A percentile compares a stretch with the other conserved stretches of the same genome.
These are phyloP conservation scores for Cynodonichthys magdalenae DNA, from an alignment of 2,797 vertebrate genomes.

Conservation along the genomic window DNA sequence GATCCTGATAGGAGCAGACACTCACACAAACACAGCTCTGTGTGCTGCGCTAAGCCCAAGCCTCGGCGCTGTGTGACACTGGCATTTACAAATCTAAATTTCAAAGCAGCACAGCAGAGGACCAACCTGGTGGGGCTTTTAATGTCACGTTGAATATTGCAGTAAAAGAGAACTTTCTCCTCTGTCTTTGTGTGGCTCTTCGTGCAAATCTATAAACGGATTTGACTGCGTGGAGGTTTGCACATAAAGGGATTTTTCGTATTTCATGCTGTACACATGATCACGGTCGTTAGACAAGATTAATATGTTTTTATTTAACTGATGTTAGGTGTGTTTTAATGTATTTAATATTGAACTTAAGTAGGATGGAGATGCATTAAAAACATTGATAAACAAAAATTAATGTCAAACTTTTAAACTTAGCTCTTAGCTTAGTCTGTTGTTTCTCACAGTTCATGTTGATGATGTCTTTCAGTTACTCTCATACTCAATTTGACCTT, in stretches of 20 bases:
- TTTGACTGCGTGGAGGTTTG: conserved; percentile 48
- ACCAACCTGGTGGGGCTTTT: conserved; percentile 31
- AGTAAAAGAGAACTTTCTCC: conserved; percentile 47
- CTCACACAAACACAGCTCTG: conserved; percentile 58
- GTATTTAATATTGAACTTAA: background rate
- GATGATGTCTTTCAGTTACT: no score
- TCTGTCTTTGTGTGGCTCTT: conserved; percentile 40
- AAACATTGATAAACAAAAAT: background rate
- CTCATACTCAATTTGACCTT: no score
- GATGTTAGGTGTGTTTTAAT: conserved; percentile 2
- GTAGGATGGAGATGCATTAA: background rate
- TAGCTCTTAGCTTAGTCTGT: no score
- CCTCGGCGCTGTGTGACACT: conserved; percentile 57
- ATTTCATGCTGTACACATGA: conserved; percentile 44
- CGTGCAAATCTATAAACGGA: conserved; percentile 56
- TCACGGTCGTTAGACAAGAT: conserved; percentile 37
- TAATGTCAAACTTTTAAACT: no score
- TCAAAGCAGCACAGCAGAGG: conserved; percentile 42
- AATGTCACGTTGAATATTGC: conserved; percentile 41
- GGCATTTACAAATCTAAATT: conserved; percentile 67
- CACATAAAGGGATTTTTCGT: conserved; percentile 52
- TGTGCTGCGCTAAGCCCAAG: conserved; percentile 27
- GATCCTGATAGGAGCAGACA: conserved; percentile 69
- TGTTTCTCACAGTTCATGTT: no score
- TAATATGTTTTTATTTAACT: conserved; percentile 22